Percentiles rank a stretch among this genome's conserved stretches.
Conservation (phyloP, 2,888 invertebrate species). For the Hartigia nigra region DNA sequence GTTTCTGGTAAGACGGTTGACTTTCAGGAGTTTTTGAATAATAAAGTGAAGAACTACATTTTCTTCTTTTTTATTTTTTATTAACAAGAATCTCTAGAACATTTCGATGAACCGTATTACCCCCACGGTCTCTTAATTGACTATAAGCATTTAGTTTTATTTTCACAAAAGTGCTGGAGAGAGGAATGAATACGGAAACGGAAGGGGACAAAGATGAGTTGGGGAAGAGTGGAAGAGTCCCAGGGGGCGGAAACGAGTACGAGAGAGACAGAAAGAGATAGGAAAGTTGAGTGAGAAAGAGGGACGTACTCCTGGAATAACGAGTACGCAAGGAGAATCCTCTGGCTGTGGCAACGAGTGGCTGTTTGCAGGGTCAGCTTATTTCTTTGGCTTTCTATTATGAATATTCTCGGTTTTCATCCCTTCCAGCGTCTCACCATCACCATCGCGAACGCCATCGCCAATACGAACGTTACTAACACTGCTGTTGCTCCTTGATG, state of each 20-base stretch:
- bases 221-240: conserved; percentile 16
- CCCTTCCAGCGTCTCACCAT: neutral
- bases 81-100: conserved; percentile 28
- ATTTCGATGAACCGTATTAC: conserved; percentile 45
- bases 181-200: conserved; percentile 14
- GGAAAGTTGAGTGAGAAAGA: conserved; percentile 14
- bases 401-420: conserved; percentile 40
- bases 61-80: neutral
- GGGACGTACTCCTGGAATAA: conserved; percentile 29
- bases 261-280: conserved; percentile 21
- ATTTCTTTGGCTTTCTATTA: conserved; percentile 46
- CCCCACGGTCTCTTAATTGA: conserved; percentile 52
- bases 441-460: conserved; percentile 3
- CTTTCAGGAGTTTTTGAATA: neutral
- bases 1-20: neutral
- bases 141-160: conserved; percentile 56
- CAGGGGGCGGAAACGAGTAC: conserved; percentile 13
- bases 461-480: neutral
- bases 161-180: conserved; percentile 19
- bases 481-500: conserved; percentile 13
- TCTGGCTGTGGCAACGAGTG: conserved; percentile 38
- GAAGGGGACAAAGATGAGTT: conserved; percentile 5
- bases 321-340: conserved; percentile 21
- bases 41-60: neutral
- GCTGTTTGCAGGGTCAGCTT: conserved; percentile 51